Evolutionary conservation across 2,113 vertebrate species (phyloP).

Genomic region (Neolamprologus variostigma): DNA sequence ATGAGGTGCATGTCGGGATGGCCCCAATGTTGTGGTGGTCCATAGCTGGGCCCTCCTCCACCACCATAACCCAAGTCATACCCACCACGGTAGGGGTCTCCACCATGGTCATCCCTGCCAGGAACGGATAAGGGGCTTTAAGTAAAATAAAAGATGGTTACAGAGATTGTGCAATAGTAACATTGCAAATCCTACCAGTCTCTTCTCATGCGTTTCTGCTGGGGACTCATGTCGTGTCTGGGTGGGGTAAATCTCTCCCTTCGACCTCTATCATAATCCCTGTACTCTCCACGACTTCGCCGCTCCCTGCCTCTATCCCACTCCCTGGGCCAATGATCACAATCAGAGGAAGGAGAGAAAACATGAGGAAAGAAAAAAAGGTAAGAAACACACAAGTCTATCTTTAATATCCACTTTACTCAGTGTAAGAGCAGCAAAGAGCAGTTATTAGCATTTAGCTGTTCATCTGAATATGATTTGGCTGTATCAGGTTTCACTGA

Average conservation of each 20-base stretch:
- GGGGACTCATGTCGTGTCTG: constrained; percentile 85
- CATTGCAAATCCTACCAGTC: constrained; percentile 75
- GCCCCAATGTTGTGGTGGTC: constrained; percentile 89
- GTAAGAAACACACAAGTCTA: not conserved
- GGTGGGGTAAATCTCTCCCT: constrained; percentile 85
- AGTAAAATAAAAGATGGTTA: not conserved
- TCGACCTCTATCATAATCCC: constrained; percentile 85
- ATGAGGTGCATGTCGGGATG: constrained; percentile 87
- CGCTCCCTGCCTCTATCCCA: constrained; percentile 88
- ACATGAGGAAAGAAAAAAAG: not conserved
- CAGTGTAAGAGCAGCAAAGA: not conserved
- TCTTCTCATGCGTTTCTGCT: constrained; percentile 88
- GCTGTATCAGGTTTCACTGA: not conserved
- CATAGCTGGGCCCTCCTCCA: constrained; percentile 84
- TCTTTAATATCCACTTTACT: not conserved
- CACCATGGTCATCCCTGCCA: constrained; percentile 84
- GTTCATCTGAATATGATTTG: not conserved
- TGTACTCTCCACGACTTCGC: constrained; percentile 83
- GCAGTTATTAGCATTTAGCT: not conserved
- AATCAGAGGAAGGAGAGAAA: not conserved
- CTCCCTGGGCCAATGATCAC: constrained; percentile 65
- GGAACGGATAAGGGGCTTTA: not conserved
- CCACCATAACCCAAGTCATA: constrained; percentile 86
- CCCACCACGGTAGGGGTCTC: constrained; percentile 84
- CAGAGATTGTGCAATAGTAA: not conserved